Conservation (phyloP, 2,888 invertebrate genomes). For the Bursaphelenchus okinawaensis region DNA sequence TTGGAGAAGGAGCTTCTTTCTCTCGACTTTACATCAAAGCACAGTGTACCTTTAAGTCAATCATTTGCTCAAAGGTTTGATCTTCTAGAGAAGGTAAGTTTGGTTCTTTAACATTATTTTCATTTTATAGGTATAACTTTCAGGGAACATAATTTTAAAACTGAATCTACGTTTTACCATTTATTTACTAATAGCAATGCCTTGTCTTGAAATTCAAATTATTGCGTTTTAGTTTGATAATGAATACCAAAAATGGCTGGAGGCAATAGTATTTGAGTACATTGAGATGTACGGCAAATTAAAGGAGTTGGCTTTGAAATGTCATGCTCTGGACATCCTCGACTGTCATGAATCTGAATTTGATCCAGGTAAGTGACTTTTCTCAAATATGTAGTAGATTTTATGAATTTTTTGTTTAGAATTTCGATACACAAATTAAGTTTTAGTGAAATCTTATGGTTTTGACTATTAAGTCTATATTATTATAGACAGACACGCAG, state of each 20-base stretch:
- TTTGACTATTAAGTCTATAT: no score
- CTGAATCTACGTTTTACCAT: no score
- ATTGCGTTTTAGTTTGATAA: constrained; percentile 16
- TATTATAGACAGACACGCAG: constrained; percentile 1
- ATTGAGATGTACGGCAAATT: constrained; percentile 7
- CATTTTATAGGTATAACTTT: no score
- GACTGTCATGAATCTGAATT: background rate
- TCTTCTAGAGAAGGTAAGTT: no score
- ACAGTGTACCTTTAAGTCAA: background rate
- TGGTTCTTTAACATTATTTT: no score
- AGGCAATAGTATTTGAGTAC: background rate
- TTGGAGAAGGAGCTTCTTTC: background rate
- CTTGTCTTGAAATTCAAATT: no score
- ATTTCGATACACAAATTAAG: no score
- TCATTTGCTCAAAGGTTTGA: no score
- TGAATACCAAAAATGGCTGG: constrained; percentile 13
- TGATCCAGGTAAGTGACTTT: background rate
- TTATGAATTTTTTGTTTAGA: background rate
- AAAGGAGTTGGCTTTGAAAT: constrained; percentile 1
- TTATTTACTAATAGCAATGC: no score
- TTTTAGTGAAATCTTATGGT: no score
- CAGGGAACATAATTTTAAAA: no score
- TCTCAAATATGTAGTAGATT: no score
- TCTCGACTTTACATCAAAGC: background rate
- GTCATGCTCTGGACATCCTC: background rate